phyloP scores from a whole-genome alignment of 1,140 invertebrate genomes.

The Drosophila orosa region DNA sequence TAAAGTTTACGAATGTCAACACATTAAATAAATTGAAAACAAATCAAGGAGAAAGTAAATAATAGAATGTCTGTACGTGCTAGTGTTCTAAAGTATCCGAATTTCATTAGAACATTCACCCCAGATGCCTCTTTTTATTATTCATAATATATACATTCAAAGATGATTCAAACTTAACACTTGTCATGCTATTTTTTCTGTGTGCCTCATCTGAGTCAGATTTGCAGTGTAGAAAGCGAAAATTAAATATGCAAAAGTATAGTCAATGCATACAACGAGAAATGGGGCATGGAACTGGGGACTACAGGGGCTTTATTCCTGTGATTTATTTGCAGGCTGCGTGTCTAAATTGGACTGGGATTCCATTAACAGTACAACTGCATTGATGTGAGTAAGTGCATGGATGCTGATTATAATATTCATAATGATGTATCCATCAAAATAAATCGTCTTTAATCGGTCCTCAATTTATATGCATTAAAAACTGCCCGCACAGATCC shows the following conservation, averaged over 20 bases:
- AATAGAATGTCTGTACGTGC: neutral
- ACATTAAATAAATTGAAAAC: neutral
- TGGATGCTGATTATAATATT: slow-evolving; percentile 10
- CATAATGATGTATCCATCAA: slow-evolving; percentile 41
- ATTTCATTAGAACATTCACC: slow-evolving; percentile 1
- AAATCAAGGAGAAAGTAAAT: neutral
- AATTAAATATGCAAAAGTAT: slow-evolving; percentile 71
- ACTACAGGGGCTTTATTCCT: slow-evolving; percentile 45
- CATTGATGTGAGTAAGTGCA: slow-evolving; percentile 31
- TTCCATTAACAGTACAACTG: slow-evolving; percentile 70
- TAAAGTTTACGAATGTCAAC: neutral
- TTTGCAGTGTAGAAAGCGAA: slow-evolving; percentile 57
- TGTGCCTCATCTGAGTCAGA: neutral
- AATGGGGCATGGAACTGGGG: slow-evolving; percentile 25
- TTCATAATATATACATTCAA: neutral
- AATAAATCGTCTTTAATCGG: slow-evolving; percentile 65
- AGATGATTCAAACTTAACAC: neutral
- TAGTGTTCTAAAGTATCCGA: neutral
- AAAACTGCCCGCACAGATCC: slow-evolving; percentile 33
- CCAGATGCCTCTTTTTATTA: neutral
- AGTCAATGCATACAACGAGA: slow-evolving; percentile 25
- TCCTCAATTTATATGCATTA: slow-evolving; percentile 51
- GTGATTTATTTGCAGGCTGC: slow-evolving; percentile 69
- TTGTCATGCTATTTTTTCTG: neutral
- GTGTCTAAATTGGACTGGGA: slow-evolving; percentile 73